Evolutionary conservation across 2,888 invertebrate species (phyloP).

Genomic region (Liopterus haemorrhoidalis): DNA sequence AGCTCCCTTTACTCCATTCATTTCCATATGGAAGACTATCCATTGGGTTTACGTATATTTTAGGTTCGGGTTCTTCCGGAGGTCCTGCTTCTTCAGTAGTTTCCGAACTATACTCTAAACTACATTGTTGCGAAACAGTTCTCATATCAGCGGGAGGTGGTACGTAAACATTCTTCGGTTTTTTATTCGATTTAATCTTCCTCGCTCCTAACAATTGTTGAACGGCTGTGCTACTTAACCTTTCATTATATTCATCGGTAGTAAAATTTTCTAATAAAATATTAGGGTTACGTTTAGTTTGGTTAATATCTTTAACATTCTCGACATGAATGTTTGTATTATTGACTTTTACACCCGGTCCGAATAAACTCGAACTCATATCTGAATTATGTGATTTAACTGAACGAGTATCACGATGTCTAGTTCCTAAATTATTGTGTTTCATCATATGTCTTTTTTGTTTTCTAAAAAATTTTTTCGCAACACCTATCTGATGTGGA

Average conservation of each 20-base stretch:
- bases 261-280: slow-evolving; percentile 60
- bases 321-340: slow-evolving; percentile 75
- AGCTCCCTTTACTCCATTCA: slow-evolving; percentile 43
- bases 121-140: slow-evolving; percentile 66
- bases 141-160: slow-evolving; percentile 46
- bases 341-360: slow-evolving; percentile 69
- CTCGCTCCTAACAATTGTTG: slow-evolving; percentile 12
- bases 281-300: slow-evolving; percentile 61
- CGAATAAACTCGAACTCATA: slow-evolving; percentile 50
- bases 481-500: slow-evolving; percentile 88
- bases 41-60: slow-evolving; percentile 48
- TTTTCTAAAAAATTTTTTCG: slow-evolving; percentile 86
- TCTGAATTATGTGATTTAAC: slow-evolving; percentile 45
- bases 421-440: slow-evolving; percentile 65
- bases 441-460: slow-evolving; percentile 67
- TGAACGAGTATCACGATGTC: slow-evolving; percentile 50
- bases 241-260: slow-evolving; percentile 42
- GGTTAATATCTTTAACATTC: slow-evolving; percentile 53
- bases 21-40: slow-evolving; percentile 41
- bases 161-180: slow-evolving; percentile 9
- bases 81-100: slow-evolving; percentile 48
- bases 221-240: slow-evolving; percentile 16
- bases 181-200: slow-evolving; percentile 8
- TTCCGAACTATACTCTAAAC: slow-evolving; percentile 62
- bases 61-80: slow-evolving; percentile 29